Evolutionary conservation across 2,888 invertebrate species (phyloP), one percentile per base, ranked within the genome.

Genomic region (Tolmerus cingulatus): DNA sequence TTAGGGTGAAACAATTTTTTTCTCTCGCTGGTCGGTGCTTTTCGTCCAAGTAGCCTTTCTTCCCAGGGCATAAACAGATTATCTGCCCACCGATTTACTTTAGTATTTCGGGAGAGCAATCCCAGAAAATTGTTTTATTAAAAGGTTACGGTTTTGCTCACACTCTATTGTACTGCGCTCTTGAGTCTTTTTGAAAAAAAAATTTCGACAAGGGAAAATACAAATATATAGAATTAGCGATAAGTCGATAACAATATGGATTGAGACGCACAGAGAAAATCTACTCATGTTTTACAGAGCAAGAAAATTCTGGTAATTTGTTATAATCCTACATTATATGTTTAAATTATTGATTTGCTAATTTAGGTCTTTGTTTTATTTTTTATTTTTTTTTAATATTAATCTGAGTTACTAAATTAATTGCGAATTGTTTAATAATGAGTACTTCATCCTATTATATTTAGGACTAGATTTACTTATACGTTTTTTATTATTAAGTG

Each of bases 51-150:
- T 87, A 40, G 43, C 84, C 87, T 89, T 88, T 88, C 86, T 89
- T 89, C 89, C 89, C 89, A 89, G 89, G 89, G 88, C 89, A 92
- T 92, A 92, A 93, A 92, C 91, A 92, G 92, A 93, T 93, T 92
- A 92, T 92, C 92, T 92, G 92, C 92, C 92, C 92, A 91, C 91
- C 91, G 92, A 91, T 91, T 92, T 92, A 91, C 90, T 89, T 89
- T 88, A 66, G 46, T 87, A 81, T 79, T 79, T 81, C 74, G 57
- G 43, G 34, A 40, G 79, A 81, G 34, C 74, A 92, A 92, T 92
- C 91, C 90, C 90, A 90, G 91, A 91, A 92, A 92, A 92, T 92
- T 92, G 92, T 92, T 92, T 92, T 92, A 92, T 92, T 92, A 92
- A 92, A 91, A 92, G 91, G 92, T 92, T 92, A 92, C 92, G 91